Evolutionary conservation across 2,888 invertebrate genomes (phyloP), one percentile per base, ranked within the genome.

Genomic region (Zeuzera pyrina): DNA sequence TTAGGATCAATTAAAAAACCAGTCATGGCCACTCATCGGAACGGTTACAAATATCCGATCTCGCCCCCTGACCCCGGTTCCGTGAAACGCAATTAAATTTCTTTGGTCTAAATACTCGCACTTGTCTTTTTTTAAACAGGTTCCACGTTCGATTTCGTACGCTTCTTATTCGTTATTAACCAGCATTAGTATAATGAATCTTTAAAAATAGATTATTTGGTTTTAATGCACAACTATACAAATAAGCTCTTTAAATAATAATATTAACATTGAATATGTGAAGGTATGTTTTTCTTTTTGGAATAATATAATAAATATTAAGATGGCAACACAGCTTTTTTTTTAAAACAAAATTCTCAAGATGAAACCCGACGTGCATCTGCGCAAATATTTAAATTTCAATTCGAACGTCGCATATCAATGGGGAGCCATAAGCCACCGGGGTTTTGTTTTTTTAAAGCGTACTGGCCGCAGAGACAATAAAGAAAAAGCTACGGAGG

Each of bases 341-440:
- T 22, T 62, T 57, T 63, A 66, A 68, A 74, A 69, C 61, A 64
- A 69, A 77, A 77, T 67, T 64, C 62, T 53, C 66, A 54, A 63
- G 68, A 73, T 72, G 73, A 63, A 70, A 64, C 63, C 65, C 70
- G 65, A 71, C 68, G 70, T 67, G 69, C 70, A 71, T 65, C 59
- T 51, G 44, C 60, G 77, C 74, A 83, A 78, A 81, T 83, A 83
- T 83, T 83, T 81, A 81, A 83, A 81, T 83, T 81, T 81, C 78
- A 77, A 78, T 78, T 72, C 78, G 77, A 78, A 74, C 69, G 71
- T 73, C 76, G 79, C 79, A 83, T 83, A 83, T 81, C 81, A 83
- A 83, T 83, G 81, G 79, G 73, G 77, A 76, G 69, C 79, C 81
- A 83, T 83, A 83, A 83, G 81, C 81, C 81, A 83, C 81, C 76